Base-by-base conservation (phyloP, 2,113 vertebrate species). In the Ibidorhyncha struthersii region DNA sequence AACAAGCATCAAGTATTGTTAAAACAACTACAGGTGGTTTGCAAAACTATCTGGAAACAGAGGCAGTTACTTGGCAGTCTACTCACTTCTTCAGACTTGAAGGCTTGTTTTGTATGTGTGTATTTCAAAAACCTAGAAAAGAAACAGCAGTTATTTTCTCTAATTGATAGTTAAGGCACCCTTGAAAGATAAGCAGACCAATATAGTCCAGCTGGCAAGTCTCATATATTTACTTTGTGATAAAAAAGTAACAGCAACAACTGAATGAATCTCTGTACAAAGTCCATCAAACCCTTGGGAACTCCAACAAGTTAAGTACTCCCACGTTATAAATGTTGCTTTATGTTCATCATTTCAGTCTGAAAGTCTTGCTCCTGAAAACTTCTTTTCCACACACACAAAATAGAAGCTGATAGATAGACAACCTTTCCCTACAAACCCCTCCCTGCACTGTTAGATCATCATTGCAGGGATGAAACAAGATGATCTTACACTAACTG, bases 81-180 rank as follows among this genome's bases (percentile, higher is more conserved):
- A 93, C 98, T 98, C 97, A 99, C 99, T 99, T 99, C 99, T 96
- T 99, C 99, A 95, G 99, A 99, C 96, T 98, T 99, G 98, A 99
- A 99, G 93, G 99, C 99, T 97, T 99, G 99, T 89, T 99, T 99
- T 65, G 99, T 98, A 92, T 99, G 99, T 40, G 99, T 99, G 90
- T 99, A 99, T 96, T 99, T 99, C 98, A 99, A 97, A 98, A 99
- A 99, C 96, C 99, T 99, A 90, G 23, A 73, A 91, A 26, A 96
- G 95, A 97, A 97, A 96, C 12, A 74, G 86, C 8, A 95, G 61
- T 92, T 94, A 95, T n/a, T 62, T 90, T 89, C 17, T 47, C 47
- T 49, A 30, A 52, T 6, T 86, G 58, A 78, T 58, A 89, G 17
- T 52, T 71, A 34, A 63, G 38, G 18, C 41, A 74, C 12, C 16